Percentiles rank a stretch among this genome's conserved stretches.
Conservation (phyloP, 2,888 invertebrate species). For the Ernsta delagoae region DNA sequence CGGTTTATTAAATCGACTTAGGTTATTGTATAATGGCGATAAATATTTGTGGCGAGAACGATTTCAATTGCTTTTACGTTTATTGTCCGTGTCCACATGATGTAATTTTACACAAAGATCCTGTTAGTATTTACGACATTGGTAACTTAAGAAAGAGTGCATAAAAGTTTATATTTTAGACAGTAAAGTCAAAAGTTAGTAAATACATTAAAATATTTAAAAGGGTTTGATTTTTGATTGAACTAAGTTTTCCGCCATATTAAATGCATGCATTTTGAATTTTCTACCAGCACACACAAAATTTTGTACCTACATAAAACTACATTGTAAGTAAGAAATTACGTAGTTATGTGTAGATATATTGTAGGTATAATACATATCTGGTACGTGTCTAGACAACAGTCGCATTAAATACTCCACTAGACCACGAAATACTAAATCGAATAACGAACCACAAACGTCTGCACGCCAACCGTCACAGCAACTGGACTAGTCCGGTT, state of each 20-base stretch:
- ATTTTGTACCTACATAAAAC: no score
- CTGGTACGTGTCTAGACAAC: background rate
- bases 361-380: background rate
- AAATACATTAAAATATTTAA: no score
- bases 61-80: background rate
- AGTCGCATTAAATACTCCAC: constrained; percentile 18
- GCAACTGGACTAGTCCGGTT: constrained; percentile 50
- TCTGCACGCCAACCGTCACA: constrained; percentile 43
- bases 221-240: no score
- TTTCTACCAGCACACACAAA: no score
- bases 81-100: background rate
- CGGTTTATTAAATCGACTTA: background rate
- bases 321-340: no score
- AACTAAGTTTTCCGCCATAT: no score
- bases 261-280: no score
- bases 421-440: constrained; percentile 39
- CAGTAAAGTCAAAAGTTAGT: no score
- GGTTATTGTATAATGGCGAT: background rate
- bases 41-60: background rate
- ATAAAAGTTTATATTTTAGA: no score
- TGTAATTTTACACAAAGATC: background rate
- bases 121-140: no score
- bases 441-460: constrained; percentile 39
- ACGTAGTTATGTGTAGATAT: no score
- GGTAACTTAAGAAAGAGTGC: no score